Percentiles rank a stretch among this genome's conserved stretches.
Evolutionary conservation across 1,140 invertebrate species (phyloP).

Genomic region (Pygmarrhopalites habei): DNA sequence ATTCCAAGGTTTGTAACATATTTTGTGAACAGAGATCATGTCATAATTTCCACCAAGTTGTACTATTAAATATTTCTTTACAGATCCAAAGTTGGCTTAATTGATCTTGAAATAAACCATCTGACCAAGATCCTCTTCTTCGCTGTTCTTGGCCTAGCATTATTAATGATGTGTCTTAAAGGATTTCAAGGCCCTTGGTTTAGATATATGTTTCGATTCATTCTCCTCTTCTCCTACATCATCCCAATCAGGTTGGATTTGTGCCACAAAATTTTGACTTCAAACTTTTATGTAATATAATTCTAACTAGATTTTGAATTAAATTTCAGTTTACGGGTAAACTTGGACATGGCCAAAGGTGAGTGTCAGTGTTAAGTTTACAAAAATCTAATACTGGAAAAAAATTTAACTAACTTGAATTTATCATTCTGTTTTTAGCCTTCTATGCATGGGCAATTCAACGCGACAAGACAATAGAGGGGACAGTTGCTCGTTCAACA

Average conservation of each 20-base stretch:
- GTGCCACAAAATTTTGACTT: too few relatives aligned
- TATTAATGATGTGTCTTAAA: slow-evolving; percentile 93
- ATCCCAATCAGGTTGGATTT: slow-evolving; percentile 96
- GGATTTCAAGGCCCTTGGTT: slow-evolving; percentile 95
- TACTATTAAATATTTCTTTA: too few relatives aligned
- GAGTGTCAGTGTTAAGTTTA: too few relatives aligned
- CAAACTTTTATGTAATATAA: too few relatives aligned
- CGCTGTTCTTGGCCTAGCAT: slow-evolving; percentile 80
- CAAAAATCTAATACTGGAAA: too few relatives aligned
- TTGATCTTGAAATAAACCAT: slow-evolving; percentile 93
- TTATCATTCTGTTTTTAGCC: too few relatives aligned
- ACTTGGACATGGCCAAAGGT: slow-evolving; percentile 98
- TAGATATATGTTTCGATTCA: slow-evolving; percentile 90
- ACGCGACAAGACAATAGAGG: slow-evolving; percentile 81
- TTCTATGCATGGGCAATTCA: slow-evolving; percentile 97
- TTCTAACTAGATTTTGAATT: too few relatives aligned
- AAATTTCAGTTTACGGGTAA: slow-evolving; percentile 73
- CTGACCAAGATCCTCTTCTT: slow-evolving; percentile 90
- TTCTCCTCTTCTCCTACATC: slow-evolving; percentile 96
- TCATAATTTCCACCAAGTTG: slow-evolving; percentile 44
- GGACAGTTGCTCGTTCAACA: slow-evolving; percentile 90
- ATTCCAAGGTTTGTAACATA: too few relatives aligned
- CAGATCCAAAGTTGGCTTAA: slow-evolving; percentile 65
- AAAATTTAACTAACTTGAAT: too few relatives aligned
- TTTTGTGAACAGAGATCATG: too few relatives aligned